These are phyloP conservation scores for Apostichopus japonicus DNA, from an alignment of 35 echinoderm and acorn worm genomes.

Conservation along the genomic window DNA sequence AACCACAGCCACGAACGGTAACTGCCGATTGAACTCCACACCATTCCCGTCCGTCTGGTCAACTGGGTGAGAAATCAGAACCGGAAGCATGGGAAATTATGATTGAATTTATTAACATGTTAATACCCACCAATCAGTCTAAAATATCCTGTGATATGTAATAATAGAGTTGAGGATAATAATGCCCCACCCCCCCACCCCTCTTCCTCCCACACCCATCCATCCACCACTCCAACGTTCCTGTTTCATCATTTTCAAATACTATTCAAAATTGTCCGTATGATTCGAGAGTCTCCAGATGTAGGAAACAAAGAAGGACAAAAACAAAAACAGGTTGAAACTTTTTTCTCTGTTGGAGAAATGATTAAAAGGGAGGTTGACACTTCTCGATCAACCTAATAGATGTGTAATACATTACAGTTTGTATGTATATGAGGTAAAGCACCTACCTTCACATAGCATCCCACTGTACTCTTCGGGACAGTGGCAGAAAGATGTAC, in stretches of 20 bases:
- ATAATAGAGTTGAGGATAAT: neutral
- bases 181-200: no score
- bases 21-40: neutral
- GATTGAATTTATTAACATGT: neutral
- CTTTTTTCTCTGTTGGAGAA: no score
- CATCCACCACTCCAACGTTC: no score
- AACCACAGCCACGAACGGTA: neutral
- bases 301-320: no score
- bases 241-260: no score
- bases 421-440: neutral
- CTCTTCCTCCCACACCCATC: no score
- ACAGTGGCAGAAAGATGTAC: neutral
- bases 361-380: no score
- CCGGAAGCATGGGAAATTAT: neutral
- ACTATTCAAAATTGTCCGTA: neutral
- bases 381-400: neutral
- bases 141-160: neutral
- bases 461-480: neutral
- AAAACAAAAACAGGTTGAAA: neutral
- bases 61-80: neutral
- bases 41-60: neutral
- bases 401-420: neutral
- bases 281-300: neutral
- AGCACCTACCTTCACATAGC: slow-evolving; percentile 23
- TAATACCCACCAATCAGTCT: neutral